Evolutionary conservation across 1,140 invertebrate species (phyloP).

Genomic region (Dendroctonus ponderosae): DNA sequence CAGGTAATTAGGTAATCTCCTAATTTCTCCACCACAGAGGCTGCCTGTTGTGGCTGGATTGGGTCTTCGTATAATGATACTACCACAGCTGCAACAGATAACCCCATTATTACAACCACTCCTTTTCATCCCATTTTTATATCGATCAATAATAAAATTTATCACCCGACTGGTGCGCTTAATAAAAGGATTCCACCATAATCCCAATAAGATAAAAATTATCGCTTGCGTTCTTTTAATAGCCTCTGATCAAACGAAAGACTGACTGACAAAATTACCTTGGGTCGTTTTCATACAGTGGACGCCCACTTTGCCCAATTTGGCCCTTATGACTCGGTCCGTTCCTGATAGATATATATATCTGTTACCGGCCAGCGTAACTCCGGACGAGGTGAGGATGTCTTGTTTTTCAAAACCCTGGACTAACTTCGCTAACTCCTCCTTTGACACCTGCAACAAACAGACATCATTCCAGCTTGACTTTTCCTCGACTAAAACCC

Average conservation of each 20-base stretch:
- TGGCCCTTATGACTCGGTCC: slow-evolving; percentile 86
- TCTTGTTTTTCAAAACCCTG: slow-evolving; percentile 84
- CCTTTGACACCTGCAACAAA: slow-evolving; percentile 76
- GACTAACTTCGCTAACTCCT: slow-evolving; percentile 82
- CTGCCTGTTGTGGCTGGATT: slow-evolving; percentile 91
- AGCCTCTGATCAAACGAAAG: neutral
- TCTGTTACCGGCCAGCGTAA: slow-evolving; percentile 83
- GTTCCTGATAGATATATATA: slow-evolving; percentile 92
- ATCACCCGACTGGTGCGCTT: too few relatives aligned
- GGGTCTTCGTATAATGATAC: slow-evolving; percentile 91
- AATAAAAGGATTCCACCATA: too few relatives aligned
- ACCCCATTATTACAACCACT: too few relatives aligned
- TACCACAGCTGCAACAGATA: slow-evolving; percentile 72
- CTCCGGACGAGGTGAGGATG: slow-evolving; percentile 78
- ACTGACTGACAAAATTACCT: slow-evolving; percentile 55
- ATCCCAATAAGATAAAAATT: too few relatives aligned
- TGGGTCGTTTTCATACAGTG: slow-evolving; percentile 94
- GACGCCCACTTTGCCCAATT: slow-evolving; percentile 85
- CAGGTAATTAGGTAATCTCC: slow-evolving; percentile 92
- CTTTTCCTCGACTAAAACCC: too few relatives aligned
- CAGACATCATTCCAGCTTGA: too few relatives aligned
- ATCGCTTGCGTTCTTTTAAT: too few relatives aligned
- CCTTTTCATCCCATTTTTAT: too few relatives aligned
- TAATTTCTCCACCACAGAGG: slow-evolving; percentile 91
- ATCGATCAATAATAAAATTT: too few relatives aligned